phyloP scores from a whole-genome alignment of 2,888 invertebrate genomes.

The Drosophila yooni region DNA sequence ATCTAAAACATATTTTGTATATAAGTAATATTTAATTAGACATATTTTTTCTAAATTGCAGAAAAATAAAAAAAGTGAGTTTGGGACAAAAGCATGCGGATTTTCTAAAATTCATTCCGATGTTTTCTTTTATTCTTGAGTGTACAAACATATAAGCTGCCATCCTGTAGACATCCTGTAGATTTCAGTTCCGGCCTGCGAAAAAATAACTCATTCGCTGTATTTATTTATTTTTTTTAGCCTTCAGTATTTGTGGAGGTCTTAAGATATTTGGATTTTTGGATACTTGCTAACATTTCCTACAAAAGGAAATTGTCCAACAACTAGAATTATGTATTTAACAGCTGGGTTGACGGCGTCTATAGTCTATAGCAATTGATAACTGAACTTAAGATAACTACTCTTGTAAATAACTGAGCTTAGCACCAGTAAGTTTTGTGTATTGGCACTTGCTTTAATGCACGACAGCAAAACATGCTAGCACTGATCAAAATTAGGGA shows the following conservation, averaged over 20 bases:
- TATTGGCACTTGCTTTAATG: slow-evolving; percentile 8
- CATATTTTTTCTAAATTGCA: background rate
- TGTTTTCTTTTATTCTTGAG: background rate
- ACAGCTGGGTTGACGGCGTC: background rate
- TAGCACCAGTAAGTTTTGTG: slow-evolving; percentile 16
- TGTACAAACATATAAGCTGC: too few species aligned
- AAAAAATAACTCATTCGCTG: background rate
- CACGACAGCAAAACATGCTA: slow-evolving; percentile 8
- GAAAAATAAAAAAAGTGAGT: background rate
- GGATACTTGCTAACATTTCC: background rate
- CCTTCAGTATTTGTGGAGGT: too few species aligned
- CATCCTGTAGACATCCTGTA: background rate
- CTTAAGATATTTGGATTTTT: too few species aligned
- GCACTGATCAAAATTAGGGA: background rate
- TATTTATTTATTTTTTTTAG: background rate
- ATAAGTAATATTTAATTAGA: too few species aligned
- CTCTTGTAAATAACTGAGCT: slow-evolving; percentile 10
- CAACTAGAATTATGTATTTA: background rate
- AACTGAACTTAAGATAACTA: slow-evolving; percentile 12
- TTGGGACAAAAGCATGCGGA: background rate
- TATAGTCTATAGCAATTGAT: too few species aligned
- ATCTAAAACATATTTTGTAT: too few species aligned
- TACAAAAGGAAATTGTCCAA: background rate
- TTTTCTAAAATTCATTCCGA: background rate
- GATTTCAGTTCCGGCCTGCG: background rate